Percentiles rank a stretch among this genome's conserved stretches.
Evolutionary conservation across 2,113 vertebrate species (phyloP).

Genomic region (Gadus chalcogrammus): DNA sequence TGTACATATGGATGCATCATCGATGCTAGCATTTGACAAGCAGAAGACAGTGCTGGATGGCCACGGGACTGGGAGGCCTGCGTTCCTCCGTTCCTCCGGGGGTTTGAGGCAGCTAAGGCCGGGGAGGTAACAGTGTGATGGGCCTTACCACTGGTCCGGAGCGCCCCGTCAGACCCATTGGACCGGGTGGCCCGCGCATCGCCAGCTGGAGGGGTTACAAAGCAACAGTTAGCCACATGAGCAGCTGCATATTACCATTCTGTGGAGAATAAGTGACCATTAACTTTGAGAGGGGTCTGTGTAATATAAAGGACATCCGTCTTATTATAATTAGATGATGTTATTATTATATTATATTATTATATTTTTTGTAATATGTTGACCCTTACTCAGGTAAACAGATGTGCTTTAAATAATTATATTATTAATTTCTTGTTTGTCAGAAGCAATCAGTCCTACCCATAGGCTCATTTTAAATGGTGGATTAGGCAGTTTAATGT

Average conservation of each 20-base stretch:
- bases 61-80: no score
- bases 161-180: constrained; percentile 97
- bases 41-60: no score
- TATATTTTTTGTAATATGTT: not conserved
- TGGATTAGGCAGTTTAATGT: no score
- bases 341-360: not conserved
- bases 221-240: not conserved
- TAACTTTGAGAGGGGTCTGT: not conserved
- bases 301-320: not conserved
- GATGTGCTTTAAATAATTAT: not conserved
- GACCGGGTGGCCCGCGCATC: constrained; percentile 91
- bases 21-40: no score
- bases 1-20: no score
- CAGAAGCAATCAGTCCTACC: no score
- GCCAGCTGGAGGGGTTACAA: constrained; percentile 80
- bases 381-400: not conserved
- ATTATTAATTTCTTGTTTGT: not conserved
- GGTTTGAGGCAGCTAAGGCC: no score
- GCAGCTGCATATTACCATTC: constrained; percentile 14
- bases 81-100: no score
- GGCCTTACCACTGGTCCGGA: constrained; percentile 92
- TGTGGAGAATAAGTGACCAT: not conserved
- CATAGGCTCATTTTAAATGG: no score
- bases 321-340: not conserved
- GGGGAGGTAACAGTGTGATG: no score